phyloP scores from a whole-genome alignment of 2,797 vertebrate species.

The Nothura maculosa region DNA sequence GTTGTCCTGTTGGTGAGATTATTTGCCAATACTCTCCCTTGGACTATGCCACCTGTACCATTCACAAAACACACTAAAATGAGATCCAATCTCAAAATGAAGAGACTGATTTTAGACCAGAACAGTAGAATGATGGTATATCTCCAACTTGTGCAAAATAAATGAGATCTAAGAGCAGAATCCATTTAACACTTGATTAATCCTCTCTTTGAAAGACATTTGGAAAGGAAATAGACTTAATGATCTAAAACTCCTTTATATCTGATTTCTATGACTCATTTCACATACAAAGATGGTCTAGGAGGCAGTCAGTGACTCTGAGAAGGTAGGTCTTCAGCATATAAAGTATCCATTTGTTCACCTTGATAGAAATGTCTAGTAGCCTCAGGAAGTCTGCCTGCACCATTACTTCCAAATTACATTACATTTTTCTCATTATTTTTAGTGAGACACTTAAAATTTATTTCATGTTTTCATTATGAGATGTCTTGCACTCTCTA shows the following conservation, averaged over 20 bases:
- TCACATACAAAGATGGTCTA: background rate
- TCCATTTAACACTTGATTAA: slow-evolving; percentile 11
- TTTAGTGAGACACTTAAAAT: background rate
- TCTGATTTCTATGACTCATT: background rate
- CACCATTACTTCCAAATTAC: background rate
- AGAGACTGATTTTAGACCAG: background rate
- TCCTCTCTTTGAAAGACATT: background rate
- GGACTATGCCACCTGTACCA: background rate
- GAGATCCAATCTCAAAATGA: background rate
- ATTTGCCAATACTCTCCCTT: background rate
- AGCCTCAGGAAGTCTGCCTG: background rate
- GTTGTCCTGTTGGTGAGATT: background rate
- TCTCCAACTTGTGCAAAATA: background rate
- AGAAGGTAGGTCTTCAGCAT: background rate
- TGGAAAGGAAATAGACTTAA: background rate
- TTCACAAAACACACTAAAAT: background rate
- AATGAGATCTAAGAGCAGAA: background rate
- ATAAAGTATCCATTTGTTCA: background rate
- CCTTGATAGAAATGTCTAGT: background rate
- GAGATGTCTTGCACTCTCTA: background rate
- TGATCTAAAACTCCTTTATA: background rate
- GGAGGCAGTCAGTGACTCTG: background rate
- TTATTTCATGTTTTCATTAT: background rate
- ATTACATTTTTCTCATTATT: background rate
- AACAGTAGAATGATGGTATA: background rate